Percentiles rank a stretch among this genome's conserved stretches.
These are phyloP conservation scores for Petaurus breviceps DNA, from an alignment of 2,113 vertebrate genomes.

Conservation along the genomic window DNA sequence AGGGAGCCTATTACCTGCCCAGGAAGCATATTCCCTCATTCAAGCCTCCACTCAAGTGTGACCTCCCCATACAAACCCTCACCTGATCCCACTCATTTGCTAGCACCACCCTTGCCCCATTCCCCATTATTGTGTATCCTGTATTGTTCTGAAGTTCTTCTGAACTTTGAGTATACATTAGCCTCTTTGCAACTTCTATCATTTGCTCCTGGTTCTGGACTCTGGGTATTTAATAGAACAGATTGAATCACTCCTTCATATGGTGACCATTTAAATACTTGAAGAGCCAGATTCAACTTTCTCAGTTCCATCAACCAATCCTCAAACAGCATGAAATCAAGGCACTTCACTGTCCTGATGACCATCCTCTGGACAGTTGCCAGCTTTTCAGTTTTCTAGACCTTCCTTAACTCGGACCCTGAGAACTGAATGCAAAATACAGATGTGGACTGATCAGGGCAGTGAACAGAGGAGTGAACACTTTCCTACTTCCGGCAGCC, in stretches of 20 bases:
- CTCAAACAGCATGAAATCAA: background rate
- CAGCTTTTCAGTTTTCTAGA: background rate
- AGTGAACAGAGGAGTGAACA: background rate
- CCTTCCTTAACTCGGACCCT: background rate
- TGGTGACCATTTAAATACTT: background rate
- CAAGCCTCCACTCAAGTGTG: background rate
- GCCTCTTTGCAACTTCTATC: background rate
- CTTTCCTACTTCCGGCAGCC: background rate
- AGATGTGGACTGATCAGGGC: background rate
- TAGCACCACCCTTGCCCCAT: background rate
- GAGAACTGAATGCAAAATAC: background rate
- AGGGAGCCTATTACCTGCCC: background rate
- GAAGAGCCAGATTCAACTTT: background rate
- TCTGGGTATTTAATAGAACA: background rate
- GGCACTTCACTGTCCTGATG: background rate
- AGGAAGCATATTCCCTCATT: background rate
- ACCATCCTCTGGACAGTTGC: background rate
- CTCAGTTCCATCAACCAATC: background rate
- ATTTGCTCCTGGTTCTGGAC: background rate
- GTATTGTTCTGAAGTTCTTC: background rate
- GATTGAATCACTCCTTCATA: background rate
- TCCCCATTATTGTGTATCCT: background rate
- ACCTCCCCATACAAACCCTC: background rate
- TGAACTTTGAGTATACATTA: background rate
- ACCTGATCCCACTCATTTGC: background rate